Evolutionary conservation across 2,797 vertebrate genomes (phyloP).

Genomic region (Thamnophis elegans): DNA sequence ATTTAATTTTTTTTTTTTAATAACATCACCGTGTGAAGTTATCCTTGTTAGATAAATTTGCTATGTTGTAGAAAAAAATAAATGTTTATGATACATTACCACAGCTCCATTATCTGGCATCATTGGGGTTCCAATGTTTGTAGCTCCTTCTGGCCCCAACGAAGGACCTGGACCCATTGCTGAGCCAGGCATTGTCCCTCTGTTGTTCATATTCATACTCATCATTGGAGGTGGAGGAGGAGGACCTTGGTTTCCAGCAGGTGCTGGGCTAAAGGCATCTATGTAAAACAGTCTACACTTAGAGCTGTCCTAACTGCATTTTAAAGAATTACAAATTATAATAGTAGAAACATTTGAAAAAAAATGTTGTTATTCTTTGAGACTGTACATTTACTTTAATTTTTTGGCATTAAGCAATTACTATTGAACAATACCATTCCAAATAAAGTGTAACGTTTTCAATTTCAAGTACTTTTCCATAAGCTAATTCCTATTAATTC

Average conservation of each 20-base stretch:
- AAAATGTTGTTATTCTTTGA: slow-evolving; percentile 64
- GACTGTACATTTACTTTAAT: slow-evolving; percentile 69
- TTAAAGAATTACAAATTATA: slow-evolving; percentile 67
- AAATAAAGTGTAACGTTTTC: slow-evolving; percentile 8
- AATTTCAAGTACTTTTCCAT: background rate
- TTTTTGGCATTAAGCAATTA: slow-evolving; percentile 57
- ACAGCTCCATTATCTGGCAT: slow-evolving; percentile 94
- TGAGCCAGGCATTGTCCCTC: slow-evolving; percentile 84
- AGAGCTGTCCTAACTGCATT: slow-evolving; percentile 79
- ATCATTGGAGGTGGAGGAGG: slow-evolving; percentile 91
- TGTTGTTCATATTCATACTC: slow-evolving; percentile 92
- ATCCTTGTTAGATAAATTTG: slow-evolving; percentile 66
- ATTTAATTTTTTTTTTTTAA: background rate
- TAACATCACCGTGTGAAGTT: slow-evolving; percentile 71
- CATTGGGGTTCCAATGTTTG: slow-evolving; percentile 88
- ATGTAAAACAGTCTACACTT: slow-evolving; percentile 86
- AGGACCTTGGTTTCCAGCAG: slow-evolving; percentile 89
- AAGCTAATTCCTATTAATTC: background rate
- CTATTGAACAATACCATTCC: slow-evolving; percentile 5
- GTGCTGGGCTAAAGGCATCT: slow-evolving; percentile 96
- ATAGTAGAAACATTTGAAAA: slow-evolving; percentile 57
- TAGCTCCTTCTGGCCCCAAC: slow-evolving; percentile 87
- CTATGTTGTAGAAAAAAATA: slow-evolving; percentile 60
- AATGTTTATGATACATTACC: slow-evolving; percentile 87
- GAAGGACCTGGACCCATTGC: slow-evolving; percentile 84